Evolutionary conservation across 2,797 vertebrate species (phyloP), one percentile per base, ranked within the genome.

Genomic region (Ambastaia sidthimunki): DNA sequence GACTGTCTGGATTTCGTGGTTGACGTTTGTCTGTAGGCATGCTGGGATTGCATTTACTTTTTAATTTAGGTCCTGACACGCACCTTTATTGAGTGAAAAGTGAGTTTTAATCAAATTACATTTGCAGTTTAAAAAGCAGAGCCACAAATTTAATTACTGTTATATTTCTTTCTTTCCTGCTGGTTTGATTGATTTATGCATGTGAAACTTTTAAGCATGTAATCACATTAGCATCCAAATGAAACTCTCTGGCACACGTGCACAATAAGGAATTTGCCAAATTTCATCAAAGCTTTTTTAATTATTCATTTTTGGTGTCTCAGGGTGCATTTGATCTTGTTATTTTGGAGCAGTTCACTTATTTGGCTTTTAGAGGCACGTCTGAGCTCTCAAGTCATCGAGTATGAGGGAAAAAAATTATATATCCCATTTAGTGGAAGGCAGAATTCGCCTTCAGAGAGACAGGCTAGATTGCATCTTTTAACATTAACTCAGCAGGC

Each of bases 191-290:
- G 80, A 82, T 83, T 80, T 74, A 82, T 82, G 65, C 73, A 52
- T 59, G 76, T 9, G 70, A 67, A 57, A 21, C 66, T 83, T 85
- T 83, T 41, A 81, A 55, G 67, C 65, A 65, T 48, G 69, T 77
- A 74, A 83, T 83, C 82, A 82, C 82, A 85, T 83, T 85, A 82
- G 76, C 84, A 85, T 85, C 80, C 83, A 83, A 85, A 83, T 85
- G 76, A 81, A 85, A 81, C 75, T 9, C 54, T 21, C 23, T 52
- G 59, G 62, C 71, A 65, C 13, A 55, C 67, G 66, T 62, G 65
- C 25, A 57, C 59, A 79, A 81, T 82, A 59, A 71, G 57, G 37
- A 57, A 65, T 68, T 69, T 23, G 13, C 34, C 7, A 28, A 48
- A 37, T 80, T 76, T 44, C 55, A 25, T 65, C 47, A 62, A 5